These are phyloP conservation scores for Xenopus borealis DNA, from an alignment of 2,113 vertebrate species.

Conservation along the genomic window DNA sequence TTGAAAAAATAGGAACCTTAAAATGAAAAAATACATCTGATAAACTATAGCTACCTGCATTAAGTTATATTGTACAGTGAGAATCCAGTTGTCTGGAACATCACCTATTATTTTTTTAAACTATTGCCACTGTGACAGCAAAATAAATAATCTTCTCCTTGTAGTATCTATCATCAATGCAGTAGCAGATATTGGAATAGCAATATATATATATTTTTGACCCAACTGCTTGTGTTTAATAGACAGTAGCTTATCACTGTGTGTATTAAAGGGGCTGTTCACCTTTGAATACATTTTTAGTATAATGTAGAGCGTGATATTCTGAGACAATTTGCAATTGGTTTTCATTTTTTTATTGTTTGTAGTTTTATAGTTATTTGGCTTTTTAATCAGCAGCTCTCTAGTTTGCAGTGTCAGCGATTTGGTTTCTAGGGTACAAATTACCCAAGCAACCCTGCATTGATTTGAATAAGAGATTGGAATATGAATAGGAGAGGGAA, in stretches of 20 bases:
- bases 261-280: no score
- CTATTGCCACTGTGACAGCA: background rate
- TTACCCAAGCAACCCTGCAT: no score
- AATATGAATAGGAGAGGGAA: no score
- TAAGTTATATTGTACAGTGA: background rate
- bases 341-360: no score
- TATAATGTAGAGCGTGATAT: no score
- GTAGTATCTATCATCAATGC: conserved; percentile 1
- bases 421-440: no score
- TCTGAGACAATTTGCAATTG: no score
- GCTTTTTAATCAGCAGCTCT: no score
- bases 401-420: no score
- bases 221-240: background rate
- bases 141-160: background rate
- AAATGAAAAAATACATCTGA: background rate
- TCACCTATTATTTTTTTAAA: conserved; percentile 10
- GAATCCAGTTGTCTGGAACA: conserved; percentile 1
- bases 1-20: background rate
- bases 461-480: no score
- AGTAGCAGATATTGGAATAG: background rate
- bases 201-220: conserved; percentile 1
- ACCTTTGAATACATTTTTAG: no score
- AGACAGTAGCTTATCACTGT: background rate
- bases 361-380: no score
- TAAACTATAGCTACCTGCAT: background rate